Percentiles rank a stretch among this genome's conserved stretches.
Evolutionary conservation across 2,113 vertebrate species (phyloP).

Genomic region (Anguilla rostrata): DNA sequence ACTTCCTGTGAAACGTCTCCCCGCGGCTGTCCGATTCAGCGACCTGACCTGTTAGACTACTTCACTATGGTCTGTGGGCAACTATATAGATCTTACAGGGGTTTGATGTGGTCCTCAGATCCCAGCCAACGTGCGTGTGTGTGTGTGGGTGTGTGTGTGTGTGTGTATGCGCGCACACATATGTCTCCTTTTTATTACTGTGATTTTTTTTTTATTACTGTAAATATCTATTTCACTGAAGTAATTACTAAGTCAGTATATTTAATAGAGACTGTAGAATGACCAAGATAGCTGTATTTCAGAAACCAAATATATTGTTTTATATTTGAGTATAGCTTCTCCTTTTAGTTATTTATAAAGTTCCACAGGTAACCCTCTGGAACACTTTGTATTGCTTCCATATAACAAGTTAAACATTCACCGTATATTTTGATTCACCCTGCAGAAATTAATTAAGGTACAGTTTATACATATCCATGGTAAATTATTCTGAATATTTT

Average conservation of each 20-base stretch:
- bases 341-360: background rate
- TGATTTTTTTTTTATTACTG: constrained; percentile 33
- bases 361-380: background rate
- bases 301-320: background rate
- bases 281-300: background rate
- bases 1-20: background rate
- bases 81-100: too few relatives aligned
- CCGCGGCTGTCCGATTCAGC: background rate
- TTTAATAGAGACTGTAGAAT: background rate
- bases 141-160: background rate
- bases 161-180: background rate
- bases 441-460: background rate
- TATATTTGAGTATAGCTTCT: background rate
- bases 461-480: background rate
- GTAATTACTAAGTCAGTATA: background rate
- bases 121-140: background rate
- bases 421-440: background rate
- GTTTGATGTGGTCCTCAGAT: background rate
- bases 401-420: background rate
- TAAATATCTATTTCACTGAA: constrained; percentile 48
- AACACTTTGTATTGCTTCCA: background rate
- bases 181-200: constrained; percentile 8
- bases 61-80: too few relatives aligned
- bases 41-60: background rate
- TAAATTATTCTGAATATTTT: background rate